These are phyloP conservation scores for Tetragnatha versicolor DNA, from an alignment of 1,140 invertebrate genomes.

Conservation along the genomic window DNA sequence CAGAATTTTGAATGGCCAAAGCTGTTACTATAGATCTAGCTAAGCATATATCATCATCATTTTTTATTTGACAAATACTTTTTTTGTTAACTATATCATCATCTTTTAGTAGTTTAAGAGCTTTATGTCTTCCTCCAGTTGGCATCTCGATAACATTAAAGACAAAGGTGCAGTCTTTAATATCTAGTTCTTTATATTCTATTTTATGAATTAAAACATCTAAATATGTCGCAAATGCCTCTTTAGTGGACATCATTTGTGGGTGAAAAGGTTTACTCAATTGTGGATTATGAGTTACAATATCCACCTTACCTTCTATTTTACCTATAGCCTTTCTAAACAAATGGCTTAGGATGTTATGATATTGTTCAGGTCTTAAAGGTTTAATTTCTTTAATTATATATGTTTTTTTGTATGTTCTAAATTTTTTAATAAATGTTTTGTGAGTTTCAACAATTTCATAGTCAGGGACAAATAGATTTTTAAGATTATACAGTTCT, in stretches of 20 bases:
- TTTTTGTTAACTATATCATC: not conserved
- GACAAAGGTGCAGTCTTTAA: not conserved
- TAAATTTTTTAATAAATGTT: not conserved
- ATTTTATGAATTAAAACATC: not conserved
- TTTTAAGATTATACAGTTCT: not conserved
- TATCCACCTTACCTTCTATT: not conserved
- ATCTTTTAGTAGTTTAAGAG: not conserved
- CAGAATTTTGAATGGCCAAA: not conserved
- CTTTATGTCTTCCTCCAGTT: not conserved
- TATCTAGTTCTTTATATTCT: not conserved
- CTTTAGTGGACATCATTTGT: not conserved
- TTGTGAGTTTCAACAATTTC: not conserved
- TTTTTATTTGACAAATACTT: constrained; percentile 8
- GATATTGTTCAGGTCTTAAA: not conserved
- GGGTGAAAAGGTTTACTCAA: not conserved
- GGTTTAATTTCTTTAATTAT: not conserved
- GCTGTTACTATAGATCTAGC: not conserved
- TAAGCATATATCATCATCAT: not conserved
- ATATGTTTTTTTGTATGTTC: not conserved
- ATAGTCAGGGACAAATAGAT: not conserved
- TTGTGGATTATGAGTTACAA: not conserved
- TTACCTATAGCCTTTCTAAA: not conserved
- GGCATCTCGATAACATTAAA: constrained; percentile 5
- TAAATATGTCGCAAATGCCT: not conserved
- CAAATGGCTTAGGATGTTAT: not conserved